Base-by-base conservation (phyloP, 2,797 vertebrate genomes). In the Epinephelus coioides region DNA sequence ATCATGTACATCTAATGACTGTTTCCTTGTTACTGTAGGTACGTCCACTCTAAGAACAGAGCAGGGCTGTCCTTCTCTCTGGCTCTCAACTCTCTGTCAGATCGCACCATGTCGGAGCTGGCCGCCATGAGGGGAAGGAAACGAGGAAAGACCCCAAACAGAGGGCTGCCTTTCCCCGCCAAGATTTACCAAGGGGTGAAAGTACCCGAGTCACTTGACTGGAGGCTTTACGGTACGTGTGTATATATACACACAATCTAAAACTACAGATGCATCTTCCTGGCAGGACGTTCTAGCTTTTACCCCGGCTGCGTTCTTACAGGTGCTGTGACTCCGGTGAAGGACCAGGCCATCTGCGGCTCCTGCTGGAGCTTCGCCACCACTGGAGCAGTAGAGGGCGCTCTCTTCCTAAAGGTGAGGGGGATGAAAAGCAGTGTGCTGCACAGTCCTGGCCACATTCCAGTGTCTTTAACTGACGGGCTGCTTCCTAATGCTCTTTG, bases 311-410 rank as follows among this genome's bases (percentile, higher is more conserved):
- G 30, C 69, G 46, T 21, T 25, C 17, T 19, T 76, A 13, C 78
- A 97, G 96, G 97, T 25, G 96, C 97, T 0, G 95, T 95, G 81
- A 96, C 94, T 0, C 94, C 94, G 2, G 94, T 95, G 30, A 95
- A 95, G 85, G 95, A 96, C 82, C 95, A 96, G 89, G 96, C 96
- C 6, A 93, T 96, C 61, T 96, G 96, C 49, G 96, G 95, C 14
- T 96, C 95, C 63, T 96, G 95, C 87, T 97, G 96, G 96, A 95
- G 95, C 81, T 97, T 96, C 76, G 94, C 94, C 76, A 94, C 94
- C 23, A 96, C 94, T 27, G 95, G 96, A 11, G 78, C 96, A 55
- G 79, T 97, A 92, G 96, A 97, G 88, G 96, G 96, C 2, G 95
- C 96, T 55, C 94, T 97, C 43, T 97, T 97, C 89, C 82, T 97